phyloP scores from a whole-genome alignment of 2,888 invertebrate genomes.

The Chymomyza fuscimana region DNA sequence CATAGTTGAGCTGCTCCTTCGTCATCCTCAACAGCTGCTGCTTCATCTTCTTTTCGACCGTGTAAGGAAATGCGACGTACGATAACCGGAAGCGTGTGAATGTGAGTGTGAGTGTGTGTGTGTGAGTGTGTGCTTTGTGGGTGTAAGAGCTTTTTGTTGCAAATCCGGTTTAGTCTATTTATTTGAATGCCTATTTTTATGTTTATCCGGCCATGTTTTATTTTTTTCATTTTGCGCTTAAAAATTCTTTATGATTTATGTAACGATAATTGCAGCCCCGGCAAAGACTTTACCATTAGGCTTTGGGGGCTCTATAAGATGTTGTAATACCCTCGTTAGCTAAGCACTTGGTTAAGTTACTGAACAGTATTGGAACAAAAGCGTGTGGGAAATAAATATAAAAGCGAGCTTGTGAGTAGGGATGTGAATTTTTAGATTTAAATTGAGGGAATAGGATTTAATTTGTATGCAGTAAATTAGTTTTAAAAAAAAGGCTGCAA shows the following conservation, averaged over 20 bases:
- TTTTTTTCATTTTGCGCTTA: slow-evolving; percentile 39
- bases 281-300: slow-evolving; percentile 4
- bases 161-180: slow-evolving; percentile 70
- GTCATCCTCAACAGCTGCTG: not conserved
- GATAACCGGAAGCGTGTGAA: slow-evolving; percentile 44
- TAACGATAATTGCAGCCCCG: slow-evolving; percentile 58
- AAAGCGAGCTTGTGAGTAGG: not conserved
- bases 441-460: not conserved
- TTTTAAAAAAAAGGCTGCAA: no score
- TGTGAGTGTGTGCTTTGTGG: slow-evolving; percentile 34
- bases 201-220: slow-evolving; percentile 57
- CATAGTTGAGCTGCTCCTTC: not conserved
- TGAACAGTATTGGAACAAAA: slow-evolving; percentile 4
- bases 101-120: slow-evolving; percentile 24
- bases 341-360: slow-evolving; percentile 22
- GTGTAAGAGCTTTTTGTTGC: slow-evolving; percentile 43
- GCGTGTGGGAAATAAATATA: not conserved
- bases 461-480: not conserved
- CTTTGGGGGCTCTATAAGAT: not conserved
- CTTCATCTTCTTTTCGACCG: slow-evolving; percentile 10
- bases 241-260: slow-evolving; percentile 68
- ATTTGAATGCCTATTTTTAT: slow-evolving; percentile 70
- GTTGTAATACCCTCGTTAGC: slow-evolving; percentile 6
- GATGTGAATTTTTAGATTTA: no score
- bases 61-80: slow-evolving; percentile 60